Evolutionary conservation across 2,797 vertebrate species (phyloP).

Genomic region (Rhinogobio ventralis): DNA sequence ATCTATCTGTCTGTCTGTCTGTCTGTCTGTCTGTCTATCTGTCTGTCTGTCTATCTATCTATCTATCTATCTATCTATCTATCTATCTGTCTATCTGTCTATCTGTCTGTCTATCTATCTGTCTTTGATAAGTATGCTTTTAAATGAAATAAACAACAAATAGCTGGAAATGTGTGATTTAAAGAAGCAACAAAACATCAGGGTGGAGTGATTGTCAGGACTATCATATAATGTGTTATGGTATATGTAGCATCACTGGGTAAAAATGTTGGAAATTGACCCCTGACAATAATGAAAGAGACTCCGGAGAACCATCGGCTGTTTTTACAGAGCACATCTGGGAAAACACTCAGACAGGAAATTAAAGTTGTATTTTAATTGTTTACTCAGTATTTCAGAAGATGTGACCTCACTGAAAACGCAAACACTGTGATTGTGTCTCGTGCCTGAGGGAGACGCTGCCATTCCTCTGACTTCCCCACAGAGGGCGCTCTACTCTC

Average conservation of each 20-base stretch:
- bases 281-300: neutral
- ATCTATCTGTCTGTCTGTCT: too few relatives aligned
- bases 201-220: neutral
- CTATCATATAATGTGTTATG: neutral
- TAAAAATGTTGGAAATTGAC: neutral
- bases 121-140: neutral
- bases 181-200: neutral
- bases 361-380: constrained; percentile 40
- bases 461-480: neutral
- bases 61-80: fast-evolving
- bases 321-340: constrained; percentile 35
- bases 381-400: constrained; percentile 24
- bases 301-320: neutral
- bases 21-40: too few relatives aligned
- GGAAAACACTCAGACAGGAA: constrained; percentile 41
- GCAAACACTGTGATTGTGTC: neutral
- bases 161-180: neutral
- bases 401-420: neutral
- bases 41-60: fast-evolving
- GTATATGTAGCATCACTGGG: neutral
- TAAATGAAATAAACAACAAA: neutral
- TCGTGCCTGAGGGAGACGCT: neutral
- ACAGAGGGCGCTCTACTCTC: neutral
- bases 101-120: neutral
- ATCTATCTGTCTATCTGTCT: too few relatives aligned